Conservation (phyloP, 2,797 vertebrate genomes). For the Mormyrus proboscirostris region DNA sequence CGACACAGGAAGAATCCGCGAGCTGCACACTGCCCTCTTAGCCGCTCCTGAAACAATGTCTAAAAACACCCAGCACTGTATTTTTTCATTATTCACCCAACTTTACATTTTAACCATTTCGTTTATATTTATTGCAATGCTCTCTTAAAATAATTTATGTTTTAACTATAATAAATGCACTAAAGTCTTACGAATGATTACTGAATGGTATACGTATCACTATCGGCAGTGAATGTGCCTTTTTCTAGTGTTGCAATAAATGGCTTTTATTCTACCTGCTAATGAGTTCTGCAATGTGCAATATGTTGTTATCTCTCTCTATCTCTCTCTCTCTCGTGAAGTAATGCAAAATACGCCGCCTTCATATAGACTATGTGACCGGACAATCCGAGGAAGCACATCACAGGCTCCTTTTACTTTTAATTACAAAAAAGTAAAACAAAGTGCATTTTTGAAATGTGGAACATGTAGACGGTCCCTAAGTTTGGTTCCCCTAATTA, state of each 20-base stretch:
- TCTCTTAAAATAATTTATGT: not conserved
- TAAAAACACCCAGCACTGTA: not conserved
- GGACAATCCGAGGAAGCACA: not conserved
- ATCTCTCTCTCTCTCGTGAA: not conserved
- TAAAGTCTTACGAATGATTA: not conserved
- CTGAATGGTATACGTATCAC: not conserved
- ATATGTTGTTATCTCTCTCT: too few species aligned
- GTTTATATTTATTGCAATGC: not conserved
- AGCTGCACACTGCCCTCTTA: not conserved
- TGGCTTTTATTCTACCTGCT: not conserved
- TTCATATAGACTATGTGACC: not conserved
- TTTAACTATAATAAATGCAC: not conserved
- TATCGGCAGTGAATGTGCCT: not conserved
- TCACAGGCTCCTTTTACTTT: not conserved
- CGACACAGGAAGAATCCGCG: not conserved
- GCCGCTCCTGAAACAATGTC: not conserved
- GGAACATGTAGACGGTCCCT: slow-evolving; percentile 27
- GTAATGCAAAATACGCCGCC: not conserved
- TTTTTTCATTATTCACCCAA: not conserved
- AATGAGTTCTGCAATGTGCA: not conserved
- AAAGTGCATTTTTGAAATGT: not conserved
- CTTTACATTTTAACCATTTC: not conserved
- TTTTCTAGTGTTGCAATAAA: slow-evolving; percentile 12
- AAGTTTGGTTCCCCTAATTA: not conserved
- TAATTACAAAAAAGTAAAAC: not conserved